These are phyloP conservation scores for Bembecia ichneumoniformis DNA, from an alignment of 2,888 invertebrate genomes.

Conservation along the genomic window DNA sequence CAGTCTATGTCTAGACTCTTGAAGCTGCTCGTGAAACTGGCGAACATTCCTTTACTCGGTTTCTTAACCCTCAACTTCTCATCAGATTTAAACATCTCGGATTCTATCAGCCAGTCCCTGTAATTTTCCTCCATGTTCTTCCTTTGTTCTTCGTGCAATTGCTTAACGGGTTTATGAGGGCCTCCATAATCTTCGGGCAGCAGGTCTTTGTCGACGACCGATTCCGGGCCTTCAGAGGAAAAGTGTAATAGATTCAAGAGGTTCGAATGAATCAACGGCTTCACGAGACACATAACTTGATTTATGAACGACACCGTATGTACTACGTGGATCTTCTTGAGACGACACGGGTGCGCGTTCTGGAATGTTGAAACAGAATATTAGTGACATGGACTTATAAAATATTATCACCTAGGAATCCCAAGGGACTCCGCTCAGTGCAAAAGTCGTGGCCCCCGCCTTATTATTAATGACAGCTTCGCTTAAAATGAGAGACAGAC, in stretches of 20 bases:
- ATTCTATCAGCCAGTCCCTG: constrained; percentile 74
- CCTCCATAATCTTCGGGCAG: constrained; percentile 75
- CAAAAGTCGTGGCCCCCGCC: too few species aligned
- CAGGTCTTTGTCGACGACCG: constrained; percentile 54
- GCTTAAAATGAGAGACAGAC: too few species aligned
- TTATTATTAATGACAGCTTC: too few species aligned
- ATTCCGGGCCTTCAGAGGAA: constrained; percentile 61
- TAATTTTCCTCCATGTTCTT: constrained; percentile 72
- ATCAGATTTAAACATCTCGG: constrained; percentile 68
- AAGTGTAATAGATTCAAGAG: constrained; percentile 74
- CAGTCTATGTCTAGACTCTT: constrained; percentile 65
- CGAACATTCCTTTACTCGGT: constrained; percentile 63
- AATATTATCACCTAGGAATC: not conserved
- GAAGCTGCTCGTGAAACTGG: constrained; percentile 62
- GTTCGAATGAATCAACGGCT: constrained; percentile 76
- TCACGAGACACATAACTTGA: constrained; percentile 77
- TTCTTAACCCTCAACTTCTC: constrained; percentile 63
- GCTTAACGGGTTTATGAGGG: constrained; percentile 61
- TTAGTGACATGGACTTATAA: not conserved
- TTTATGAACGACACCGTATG: constrained; percentile 78
- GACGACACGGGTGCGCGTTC: constrained; percentile 77
- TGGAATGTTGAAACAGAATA: constrained; percentile 27
- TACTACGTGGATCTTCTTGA: constrained; percentile 77
- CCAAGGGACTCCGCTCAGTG: too few species aligned
- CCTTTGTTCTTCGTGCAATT: constrained; percentile 71